Base-by-base conservation (phyloP, 2,113 vertebrate genomes). In the Alligator sinensis region DNA sequence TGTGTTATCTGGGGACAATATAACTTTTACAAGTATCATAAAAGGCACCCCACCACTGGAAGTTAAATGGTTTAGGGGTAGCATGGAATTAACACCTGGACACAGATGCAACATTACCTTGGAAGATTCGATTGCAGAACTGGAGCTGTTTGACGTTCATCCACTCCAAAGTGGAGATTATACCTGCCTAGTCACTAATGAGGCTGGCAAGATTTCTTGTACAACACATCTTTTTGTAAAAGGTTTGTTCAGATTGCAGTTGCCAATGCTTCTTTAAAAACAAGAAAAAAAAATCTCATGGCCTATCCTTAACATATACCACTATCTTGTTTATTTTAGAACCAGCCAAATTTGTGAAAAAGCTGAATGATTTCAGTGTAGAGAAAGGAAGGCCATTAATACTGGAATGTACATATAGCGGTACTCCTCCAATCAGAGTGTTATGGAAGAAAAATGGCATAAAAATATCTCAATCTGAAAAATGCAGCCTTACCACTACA, bases 11-110 rank as follows among this genome's bases (percentile, higher is more conserved):
- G 99, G 98, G 80, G 97, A 95, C 34, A 98, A 98, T 64, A 97
- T 99, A 83, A 98, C 96, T 0, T 99, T 99, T 97, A 98, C 98
- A 70, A 98, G 98, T 84, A 98, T 99, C 62, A 97, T 99, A 80
- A 98, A 98, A 97, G 99, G 99, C 95, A 99, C 99, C 25, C 94
- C 98, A 75, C 99, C 99, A 18, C 77, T 99, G 91, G 99, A 98
- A 92, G 97, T 99, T 78, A 99, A 99, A 93, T 99, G 99, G 99
- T 99, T 99, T 97, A 99, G 97, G 97, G 99, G 99, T 89, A 98
- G 98, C 57, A 97, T 98, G 95, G 99, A 99, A 92, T 97, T 99
- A 27, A 75, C 98, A 75, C 86, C 98, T 17, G 99, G 99, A 82
- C 95, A 92, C 57, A 97, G 92, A 19, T 99, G 98, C 96, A 96